phyloP scores from a whole-genome alignment of 2,888 invertebrate species.

The Lasioglossum leucozonium region DNA sequence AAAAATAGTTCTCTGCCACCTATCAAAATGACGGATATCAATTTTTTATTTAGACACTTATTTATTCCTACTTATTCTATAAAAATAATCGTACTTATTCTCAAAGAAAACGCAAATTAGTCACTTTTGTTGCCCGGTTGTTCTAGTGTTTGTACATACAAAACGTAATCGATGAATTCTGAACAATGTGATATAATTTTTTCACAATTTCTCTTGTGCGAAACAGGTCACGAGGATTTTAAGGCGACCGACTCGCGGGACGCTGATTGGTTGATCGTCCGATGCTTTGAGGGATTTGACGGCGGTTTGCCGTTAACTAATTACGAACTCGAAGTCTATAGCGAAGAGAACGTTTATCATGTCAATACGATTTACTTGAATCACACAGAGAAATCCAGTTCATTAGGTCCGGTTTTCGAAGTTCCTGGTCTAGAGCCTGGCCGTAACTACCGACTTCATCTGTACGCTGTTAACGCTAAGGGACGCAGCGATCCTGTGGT shows the following conservation, averaged over 20 bases:
- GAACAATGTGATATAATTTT: not conserved
- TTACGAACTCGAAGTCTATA: conserved; percentile 81
- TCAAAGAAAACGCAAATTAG: not conserved
- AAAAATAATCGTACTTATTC: not conserved
- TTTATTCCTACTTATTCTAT: not conserved
- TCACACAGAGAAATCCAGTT: conserved; percentile 75
- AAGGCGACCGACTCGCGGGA: conserved; percentile 79
- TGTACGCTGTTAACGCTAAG: conserved; percentile 95
- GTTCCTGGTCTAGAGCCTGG: conserved; percentile 90
- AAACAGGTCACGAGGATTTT: conserved; percentile 78
- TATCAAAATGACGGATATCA: not conserved
- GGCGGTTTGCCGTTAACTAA: conserved; percentile 93
- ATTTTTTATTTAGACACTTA: not conserved
- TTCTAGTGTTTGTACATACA: not conserved
- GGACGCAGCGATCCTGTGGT: conserved; percentile 93
- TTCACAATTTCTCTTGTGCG: conserved; percentile 9
- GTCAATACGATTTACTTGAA: conserved; percentile 79
- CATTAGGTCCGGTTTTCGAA: conserved; percentile 87
- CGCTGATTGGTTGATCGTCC: conserved; percentile 92
- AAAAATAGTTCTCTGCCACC: not conserved
- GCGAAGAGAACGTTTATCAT: conserved; percentile 79
- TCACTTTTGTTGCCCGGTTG: not conserved
- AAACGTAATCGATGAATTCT: not conserved
- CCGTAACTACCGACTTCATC: conserved; percentile 91
- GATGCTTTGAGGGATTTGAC: conserved; percentile 94